Percentiles rank a stretch among this genome's conserved stretches.
phyloP scores from a whole-genome alignment of 2,797 vertebrate species.

The Nasua narica region DNA sequence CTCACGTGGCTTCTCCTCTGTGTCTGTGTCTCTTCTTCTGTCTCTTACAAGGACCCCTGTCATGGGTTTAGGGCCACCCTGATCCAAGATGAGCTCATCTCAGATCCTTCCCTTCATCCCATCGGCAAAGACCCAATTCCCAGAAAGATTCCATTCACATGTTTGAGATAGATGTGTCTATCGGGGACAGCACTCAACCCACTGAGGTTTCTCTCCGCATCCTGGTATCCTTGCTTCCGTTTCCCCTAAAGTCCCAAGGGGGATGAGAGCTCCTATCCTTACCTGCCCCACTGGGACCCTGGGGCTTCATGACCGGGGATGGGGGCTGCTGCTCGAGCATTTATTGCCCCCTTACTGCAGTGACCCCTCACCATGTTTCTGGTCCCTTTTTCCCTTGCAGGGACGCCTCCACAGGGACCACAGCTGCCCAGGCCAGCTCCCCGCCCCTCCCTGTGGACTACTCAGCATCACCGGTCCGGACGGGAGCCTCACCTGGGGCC shows the following conservation, averaged over 20 bases:
- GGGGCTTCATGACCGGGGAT: too few species aligned
- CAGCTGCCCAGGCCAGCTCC: neutral
- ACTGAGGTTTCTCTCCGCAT: neutral
- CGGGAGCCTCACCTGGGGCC: neutral
- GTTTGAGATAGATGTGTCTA: fast-evolving
- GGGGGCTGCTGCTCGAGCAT: fast-evolving
- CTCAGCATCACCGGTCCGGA: fast-evolving
- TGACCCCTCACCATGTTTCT: neutral
- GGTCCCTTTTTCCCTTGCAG: neutral
- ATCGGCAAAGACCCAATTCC: fast-evolving
- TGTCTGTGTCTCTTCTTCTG: neutral
- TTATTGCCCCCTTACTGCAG: fast-evolving
- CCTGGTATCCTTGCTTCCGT: fast-evolving
- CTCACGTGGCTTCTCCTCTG: neutral
- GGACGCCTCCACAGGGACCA: neutral
- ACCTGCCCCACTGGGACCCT: neutral
- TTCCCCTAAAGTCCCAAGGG: neutral
- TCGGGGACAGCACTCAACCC: neutral
- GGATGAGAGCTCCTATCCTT: neutral
- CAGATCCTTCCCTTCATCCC: too few species aligned
- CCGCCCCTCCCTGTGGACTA: fast-evolving
- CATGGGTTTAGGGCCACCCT: fast-evolving
- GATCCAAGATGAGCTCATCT: fast-evolving
- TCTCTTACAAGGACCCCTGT: fast-evolving
- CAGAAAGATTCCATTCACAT: too few species aligned